Base-by-base conservation (phyloP, 2,797 vertebrate species). In the Gouania willdenowi region DNA sequence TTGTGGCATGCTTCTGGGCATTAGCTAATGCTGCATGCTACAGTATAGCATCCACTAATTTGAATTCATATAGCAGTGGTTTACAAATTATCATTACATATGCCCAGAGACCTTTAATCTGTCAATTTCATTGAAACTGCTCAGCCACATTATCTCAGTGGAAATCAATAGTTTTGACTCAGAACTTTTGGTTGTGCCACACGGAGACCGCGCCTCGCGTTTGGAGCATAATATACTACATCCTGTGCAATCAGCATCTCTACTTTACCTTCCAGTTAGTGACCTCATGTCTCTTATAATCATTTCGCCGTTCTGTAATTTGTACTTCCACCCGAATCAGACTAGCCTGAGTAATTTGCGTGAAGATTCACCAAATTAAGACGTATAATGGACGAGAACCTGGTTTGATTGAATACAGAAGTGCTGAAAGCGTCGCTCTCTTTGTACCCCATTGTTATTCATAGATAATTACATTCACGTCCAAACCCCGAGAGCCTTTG, bases 311-410 rank as follows among this genome's bases (percentile, higher is more conserved):
- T 75, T 85, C 71, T 69, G 61, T 86, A 82, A 86, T 84, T 76
- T 76, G 73, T 46, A 60, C 64, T 75, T 84, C 77, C 77, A 75
- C 71, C 65, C 64, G 57, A 79, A 83, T 68, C 58, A 79, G 80
- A 81, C 55, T 55, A 8, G 70, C 47, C 66, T 72, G 76, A 85
- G 82, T 85, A 79, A 87, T 84, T 83, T 83, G 76, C 44, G 59
- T 58, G 72, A 86, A 83, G 70, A 86, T 85, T 82, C 54, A 53
- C 64, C 75, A 86, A 88, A 84, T 82, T 79, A 84, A 86, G 82
- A 84, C 87, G 86, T 85, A 81, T 87, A 83, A 84, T 71, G 71
- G 65, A 40, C 38, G 45, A 71, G 67, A 77, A 75, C 83, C 61
- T 41, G 66, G 58, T 74, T 67, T 33, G 60, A 86, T 83, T 85